phyloP scores from a whole-genome alignment of 2,797 vertebrate genomes.

The Threskiornis aethiopicus region DNA sequence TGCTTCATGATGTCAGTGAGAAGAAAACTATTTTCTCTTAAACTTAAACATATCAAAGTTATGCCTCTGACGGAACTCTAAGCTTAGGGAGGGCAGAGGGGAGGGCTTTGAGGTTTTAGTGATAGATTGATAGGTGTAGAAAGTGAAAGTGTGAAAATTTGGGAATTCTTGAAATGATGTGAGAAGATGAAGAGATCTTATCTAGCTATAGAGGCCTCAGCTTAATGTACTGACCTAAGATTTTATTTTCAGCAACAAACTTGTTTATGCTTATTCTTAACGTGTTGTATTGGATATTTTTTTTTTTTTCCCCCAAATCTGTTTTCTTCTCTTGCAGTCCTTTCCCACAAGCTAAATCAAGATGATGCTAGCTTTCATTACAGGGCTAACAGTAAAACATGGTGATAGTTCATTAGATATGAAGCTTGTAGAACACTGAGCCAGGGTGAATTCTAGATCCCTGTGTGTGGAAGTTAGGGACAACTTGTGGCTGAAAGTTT shows the following conservation, averaged over 20 bases:
- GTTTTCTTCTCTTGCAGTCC: neutral
- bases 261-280: neutral
- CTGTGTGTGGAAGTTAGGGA: neutral
- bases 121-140: neutral
- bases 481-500: neutral
- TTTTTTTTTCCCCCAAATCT: neutral
- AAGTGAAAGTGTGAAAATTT: neutral
- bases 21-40: neutral
- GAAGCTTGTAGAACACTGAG: neutral
- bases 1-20: neutral
- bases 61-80: neutral
- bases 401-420: neutral
- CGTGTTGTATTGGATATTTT: neutral
- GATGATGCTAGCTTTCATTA: neutral
- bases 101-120: neutral
- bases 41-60: neutral
- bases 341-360: neutral
- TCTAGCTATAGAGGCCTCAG: neutral
- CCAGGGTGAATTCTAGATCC: neutral
- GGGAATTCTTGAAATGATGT: neutral
- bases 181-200: neutral
- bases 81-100: neutral
- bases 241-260: neutral
- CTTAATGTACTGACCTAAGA: neutral
- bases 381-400: neutral